Conservation (phyloP, 2,797 vertebrate genomes). For the Malacoctenus gilli region DNA sequence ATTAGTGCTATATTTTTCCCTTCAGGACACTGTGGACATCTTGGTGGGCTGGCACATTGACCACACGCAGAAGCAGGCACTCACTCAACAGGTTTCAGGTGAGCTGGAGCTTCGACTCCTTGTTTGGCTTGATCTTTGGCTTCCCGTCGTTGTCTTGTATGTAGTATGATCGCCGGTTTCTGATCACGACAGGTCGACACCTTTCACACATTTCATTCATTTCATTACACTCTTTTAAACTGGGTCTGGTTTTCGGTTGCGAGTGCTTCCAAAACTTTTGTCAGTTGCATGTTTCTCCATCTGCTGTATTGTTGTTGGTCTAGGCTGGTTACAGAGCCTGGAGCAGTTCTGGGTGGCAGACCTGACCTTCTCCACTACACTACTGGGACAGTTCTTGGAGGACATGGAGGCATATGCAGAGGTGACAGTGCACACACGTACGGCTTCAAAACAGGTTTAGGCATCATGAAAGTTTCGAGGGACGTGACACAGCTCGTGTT, state of each 20-base stretch:
- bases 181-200: too few relatives aligned
- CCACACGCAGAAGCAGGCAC: conserved; percentile 93
- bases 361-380: conserved; percentile 95
- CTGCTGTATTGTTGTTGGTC: not conserved
- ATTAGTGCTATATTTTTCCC: too few relatives aligned
- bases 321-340: conserved; percentile 97
- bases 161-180: too few relatives aligned
- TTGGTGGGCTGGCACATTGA: conserved; percentile 99
- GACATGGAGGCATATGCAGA: conserved; percentile 99
- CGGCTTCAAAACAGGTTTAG: not conserved
- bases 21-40: conserved; percentile 99
- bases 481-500: not conserved
- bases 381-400: conserved; percentile 97
- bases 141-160: too few relatives aligned
- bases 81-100: conserved; percentile 97
- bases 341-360: conserved; percentile 99
- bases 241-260: too few relatives aligned
- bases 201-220: too few relatives aligned
- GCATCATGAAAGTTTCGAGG: not conserved
- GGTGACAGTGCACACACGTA: conserved; percentile 78
- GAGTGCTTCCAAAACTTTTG: not conserved
- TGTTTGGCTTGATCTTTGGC: not conserved
- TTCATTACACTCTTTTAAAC: too few relatives aligned
- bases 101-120: conserved; percentile 52
- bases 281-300: too few relatives aligned